Base-by-base conservation (phyloP, 2,113 vertebrate genomes). In the Macquaria australasica region DNA sequence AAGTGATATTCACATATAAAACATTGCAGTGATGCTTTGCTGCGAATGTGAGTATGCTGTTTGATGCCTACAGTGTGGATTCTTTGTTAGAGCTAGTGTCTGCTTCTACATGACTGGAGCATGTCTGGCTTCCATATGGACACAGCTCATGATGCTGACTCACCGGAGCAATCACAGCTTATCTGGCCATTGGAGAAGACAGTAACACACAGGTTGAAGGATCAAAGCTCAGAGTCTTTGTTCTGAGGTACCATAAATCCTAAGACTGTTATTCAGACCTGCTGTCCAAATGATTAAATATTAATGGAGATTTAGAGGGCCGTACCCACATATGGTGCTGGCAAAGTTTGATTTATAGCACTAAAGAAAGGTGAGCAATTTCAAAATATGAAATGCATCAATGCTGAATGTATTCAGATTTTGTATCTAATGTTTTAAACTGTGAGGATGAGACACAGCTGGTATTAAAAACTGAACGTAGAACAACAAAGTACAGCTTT, bases 261-360 rank as follows among this genome's bases (percentile, higher is more conserved):
- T 43, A 48, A 48, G 34, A 60, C 31, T 39, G 16, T 67, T 78
- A 67, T 51, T 81, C 39, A 66, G 76, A 86, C 51, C 53, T 89
- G 68, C 62, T 83, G 81, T 83, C 72, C 70, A 50, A 25, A 74
- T 86, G 59, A 79, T 82, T 67, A 75, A 80, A 77, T 62, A 84
- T 77, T 68, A 25, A 76, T 74, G 43, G 60, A 59, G 70, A 72
- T 79, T 71, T 72, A 64, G 25, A 77, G 21, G 45, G 23, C 7
- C 8, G 58, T n/a, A 41, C 68, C 63, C 43, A 79, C 71, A 72
- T 64, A 73, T 74, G 62, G n/a, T 31, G 56, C 34, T 70, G 64
- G 48, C 11, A 39, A 68, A 34, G 60, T 81, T 80, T 60, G 58
- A 68, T 48, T 55, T 71, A 8, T 15, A 62, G 39, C 41, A 31